Evolutionary conservation across 2,797 vertebrate genomes (phyloP).

Genomic region (Notamacropus eugenii): DNA sequence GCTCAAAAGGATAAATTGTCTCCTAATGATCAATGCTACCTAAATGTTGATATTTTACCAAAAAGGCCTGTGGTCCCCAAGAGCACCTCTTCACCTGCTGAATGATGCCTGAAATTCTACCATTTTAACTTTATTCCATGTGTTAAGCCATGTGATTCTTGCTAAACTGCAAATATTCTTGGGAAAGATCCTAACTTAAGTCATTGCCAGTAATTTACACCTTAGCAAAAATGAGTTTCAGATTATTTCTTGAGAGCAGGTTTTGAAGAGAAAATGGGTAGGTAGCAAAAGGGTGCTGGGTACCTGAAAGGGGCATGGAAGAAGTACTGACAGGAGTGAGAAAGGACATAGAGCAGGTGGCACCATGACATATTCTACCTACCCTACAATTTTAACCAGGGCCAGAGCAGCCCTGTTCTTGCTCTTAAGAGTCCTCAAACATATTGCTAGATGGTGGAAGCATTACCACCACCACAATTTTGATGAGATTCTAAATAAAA

Average conservation of each 20-base stretch:
- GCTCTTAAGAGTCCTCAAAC: background rate
- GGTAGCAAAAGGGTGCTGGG: background rate
- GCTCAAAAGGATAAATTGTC: slow-evolving; percentile 15
- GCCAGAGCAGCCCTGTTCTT: background rate
- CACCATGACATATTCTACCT: background rate
- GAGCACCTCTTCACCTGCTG: background rate
- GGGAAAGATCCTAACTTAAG: background rate
- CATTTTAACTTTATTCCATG: slow-evolving; percentile 52
- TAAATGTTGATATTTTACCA: background rate
- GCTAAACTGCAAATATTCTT: slow-evolving; percentile 36
- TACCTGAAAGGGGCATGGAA: background rate
- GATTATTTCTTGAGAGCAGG: slow-evolving; percentile 24
- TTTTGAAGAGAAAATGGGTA: background rate
- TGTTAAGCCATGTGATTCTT: slow-evolving; percentile 9
- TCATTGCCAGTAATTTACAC: background rate
- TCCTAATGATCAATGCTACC: background rate
- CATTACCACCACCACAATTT: background rate
- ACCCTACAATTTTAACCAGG: slow-evolving; percentile 16
- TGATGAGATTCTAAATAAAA: background rate
- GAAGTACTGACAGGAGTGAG: background rate
- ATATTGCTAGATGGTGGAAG: background rate
- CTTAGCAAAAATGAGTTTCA: background rate
- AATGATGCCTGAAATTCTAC: slow-evolving; percentile 28
- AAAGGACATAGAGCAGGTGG: background rate
- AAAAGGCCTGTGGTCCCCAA: background rate